Conservation (phyloP, 2,113 vertebrate genomes). For the Uropsilus gracilis region DNA sequence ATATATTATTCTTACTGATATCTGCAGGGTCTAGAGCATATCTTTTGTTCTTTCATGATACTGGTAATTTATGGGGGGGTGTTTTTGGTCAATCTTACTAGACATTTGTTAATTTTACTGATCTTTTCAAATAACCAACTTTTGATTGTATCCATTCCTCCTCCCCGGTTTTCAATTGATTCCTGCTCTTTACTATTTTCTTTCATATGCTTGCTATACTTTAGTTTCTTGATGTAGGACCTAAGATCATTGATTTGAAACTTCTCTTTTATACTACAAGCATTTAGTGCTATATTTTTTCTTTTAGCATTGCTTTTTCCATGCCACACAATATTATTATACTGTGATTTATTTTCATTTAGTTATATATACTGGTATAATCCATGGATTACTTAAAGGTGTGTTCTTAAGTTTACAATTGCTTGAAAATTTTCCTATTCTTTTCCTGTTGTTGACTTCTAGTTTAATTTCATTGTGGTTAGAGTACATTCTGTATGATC, state of each 20-base stretch:
- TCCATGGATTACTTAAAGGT: not conserved
- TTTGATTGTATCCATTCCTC: not conserved
- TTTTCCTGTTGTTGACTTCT: too few species aligned
- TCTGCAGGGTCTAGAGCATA: too few species aligned
- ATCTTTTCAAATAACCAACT: too few species aligned
- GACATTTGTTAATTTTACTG: too few species aligned
- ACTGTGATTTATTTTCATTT: too few species aligned
- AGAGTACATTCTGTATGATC: not conserved
- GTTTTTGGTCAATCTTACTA: not conserved
- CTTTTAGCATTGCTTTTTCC: too few species aligned
- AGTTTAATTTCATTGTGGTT: too few species aligned
- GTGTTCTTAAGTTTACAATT: not conserved
- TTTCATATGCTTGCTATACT: not conserved
- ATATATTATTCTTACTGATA: not conserved
- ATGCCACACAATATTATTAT: too few species aligned
- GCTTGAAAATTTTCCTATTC: not conserved
- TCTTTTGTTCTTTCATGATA: not conserved
- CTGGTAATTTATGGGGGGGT: not conserved
- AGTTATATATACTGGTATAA: too few species aligned
- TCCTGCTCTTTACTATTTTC: not conserved
- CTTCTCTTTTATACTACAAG: not conserved
- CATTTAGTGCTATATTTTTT: not conserved
- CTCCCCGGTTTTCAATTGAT: not conserved
- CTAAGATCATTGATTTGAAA: not conserved
- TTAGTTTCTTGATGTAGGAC: too few species aligned